These are phyloP conservation scores for Agonopterix arenella DNA, from an alignment of 2,888 invertebrate species.

Conservation along the genomic window DNA sequence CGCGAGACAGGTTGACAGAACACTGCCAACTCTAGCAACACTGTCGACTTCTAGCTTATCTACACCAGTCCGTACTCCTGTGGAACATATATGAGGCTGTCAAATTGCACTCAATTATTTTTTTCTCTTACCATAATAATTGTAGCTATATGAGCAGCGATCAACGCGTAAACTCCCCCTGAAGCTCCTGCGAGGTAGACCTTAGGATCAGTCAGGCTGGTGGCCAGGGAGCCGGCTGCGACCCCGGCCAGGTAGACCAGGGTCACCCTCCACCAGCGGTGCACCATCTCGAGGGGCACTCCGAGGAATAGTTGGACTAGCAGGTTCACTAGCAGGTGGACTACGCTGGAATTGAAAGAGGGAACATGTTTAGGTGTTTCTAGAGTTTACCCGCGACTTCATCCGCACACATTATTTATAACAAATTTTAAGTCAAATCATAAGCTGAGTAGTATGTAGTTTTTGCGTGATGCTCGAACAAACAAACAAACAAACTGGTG, in stretches of 20 bases:
- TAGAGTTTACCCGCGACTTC: no score
- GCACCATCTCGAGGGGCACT: slow-evolving; percentile 96
- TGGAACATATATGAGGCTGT: no score
- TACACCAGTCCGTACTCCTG: no score
- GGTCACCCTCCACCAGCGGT: slow-evolving; percentile 94
- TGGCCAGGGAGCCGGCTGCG: slow-evolving; percentile 88
- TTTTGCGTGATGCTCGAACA: no score
- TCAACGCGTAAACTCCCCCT: slow-evolving; percentile 95
- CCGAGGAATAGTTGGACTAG: slow-evolving; percentile 95
- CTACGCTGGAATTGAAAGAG: slow-evolving; percentile 73
- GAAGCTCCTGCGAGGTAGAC: slow-evolving; percentile 95
- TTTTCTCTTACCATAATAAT: slow-evolving; percentile 84
- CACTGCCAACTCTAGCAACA: no score
- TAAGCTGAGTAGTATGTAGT: no score
- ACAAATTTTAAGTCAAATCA: no score
- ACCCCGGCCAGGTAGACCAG: slow-evolving; percentile 91
- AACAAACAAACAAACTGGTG: no score
- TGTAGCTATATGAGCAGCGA: slow-evolving; percentile 95
- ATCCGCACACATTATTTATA: no score
- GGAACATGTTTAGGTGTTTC: not conserved
- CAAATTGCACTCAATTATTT: no score
- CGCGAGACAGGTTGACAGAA: no score
- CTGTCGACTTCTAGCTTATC: no score
- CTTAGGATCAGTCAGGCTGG: slow-evolving; percentile 86
- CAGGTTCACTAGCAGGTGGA: slow-evolving; percentile 94